A percentile compares a stretch with the other conserved stretches of the same genome.
These are phyloP conservation scores for Oryzaephilus surinamensis DNA, from an alignment of 1,140 invertebrate species.

Conservation along the genomic window DNA sequence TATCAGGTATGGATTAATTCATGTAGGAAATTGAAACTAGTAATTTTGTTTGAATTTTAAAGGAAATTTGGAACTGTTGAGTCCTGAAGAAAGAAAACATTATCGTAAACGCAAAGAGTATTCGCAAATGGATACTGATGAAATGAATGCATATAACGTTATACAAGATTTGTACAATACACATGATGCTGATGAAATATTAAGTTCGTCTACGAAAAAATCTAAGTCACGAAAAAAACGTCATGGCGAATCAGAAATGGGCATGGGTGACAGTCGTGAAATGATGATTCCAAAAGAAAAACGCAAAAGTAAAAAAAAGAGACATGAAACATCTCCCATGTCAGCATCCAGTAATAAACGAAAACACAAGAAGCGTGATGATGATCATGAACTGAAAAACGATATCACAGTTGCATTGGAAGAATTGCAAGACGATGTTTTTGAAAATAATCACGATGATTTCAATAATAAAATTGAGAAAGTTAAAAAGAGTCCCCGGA, in stretches of 20 bases:
- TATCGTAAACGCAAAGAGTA: conserved; percentile 30
- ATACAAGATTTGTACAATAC: conserved; percentile 30
- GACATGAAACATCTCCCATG: conserved; percentile 28
- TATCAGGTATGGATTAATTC: conserved; percentile 21
- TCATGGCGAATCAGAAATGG: conserved; percentile 30
- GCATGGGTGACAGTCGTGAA: conserved; percentile 34
- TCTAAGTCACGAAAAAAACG: conserved; percentile 32
- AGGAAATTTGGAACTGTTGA: conserved; percentile 33
- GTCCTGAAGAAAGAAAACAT: conserved; percentile 33
- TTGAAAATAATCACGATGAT: conserved; percentile 29
- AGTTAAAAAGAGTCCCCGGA: conserved; percentile 28
- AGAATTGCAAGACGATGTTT: conserved; percentile 36
- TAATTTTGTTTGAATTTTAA: background rate
- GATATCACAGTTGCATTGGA: conserved; percentile 33
- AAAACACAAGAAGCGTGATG: conserved; percentile 30
- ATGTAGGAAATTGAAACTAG: background rate
- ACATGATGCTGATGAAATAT: conserved; percentile 28
- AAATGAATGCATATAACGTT: conserved; percentile 31
- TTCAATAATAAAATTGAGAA: conserved; percentile 20
- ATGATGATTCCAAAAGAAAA: conserved; percentile 36
- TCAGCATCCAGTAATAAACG: conserved; percentile 17
- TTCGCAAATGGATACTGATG: conserved; percentile 28
- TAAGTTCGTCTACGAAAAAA: conserved; percentile 24
- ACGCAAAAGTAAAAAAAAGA: conserved; percentile 33
- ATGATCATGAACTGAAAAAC: conserved; percentile 30